Conservation (phyloP, 1,140 invertebrate genomes). For the Cecropterus lyciades region DNA sequence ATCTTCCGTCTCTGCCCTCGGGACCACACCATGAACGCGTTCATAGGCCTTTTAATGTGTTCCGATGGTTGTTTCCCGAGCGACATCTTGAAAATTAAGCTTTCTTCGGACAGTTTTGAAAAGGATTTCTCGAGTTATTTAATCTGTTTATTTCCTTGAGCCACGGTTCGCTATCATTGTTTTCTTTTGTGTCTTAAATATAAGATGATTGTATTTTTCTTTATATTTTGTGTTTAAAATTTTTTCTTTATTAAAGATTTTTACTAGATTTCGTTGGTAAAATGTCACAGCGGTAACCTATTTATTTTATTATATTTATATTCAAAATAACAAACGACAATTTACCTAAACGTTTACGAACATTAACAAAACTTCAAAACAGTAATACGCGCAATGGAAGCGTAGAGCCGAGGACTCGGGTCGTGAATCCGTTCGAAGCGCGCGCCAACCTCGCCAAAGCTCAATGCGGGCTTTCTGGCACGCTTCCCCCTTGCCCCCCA, state of each 20-base stretch:
- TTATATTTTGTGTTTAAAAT: neutral
- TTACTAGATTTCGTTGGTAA: no score
- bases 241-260: neutral
- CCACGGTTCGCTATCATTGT: neutral
- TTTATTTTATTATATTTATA: no score
- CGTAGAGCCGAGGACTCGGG: neutral
- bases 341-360: no score
- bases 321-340: no score
- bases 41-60: conserved; percentile 96
- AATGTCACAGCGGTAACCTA: no score
- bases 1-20: conserved; percentile 95
- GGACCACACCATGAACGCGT: conserved; percentile 97
- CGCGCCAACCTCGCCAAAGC: conserved; percentile 77
- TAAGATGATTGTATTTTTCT: neutral
- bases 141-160: neutral
- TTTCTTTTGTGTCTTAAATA: neutral
- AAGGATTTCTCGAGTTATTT: neutral
- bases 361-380: neutral
- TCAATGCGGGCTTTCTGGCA: conserved; percentile 80
- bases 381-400: neutral
- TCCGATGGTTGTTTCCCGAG: conserved; percentile 83
- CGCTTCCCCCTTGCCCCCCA: conserved; percentile 63
- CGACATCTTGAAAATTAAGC: conserved; percentile 59
- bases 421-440: conserved; percentile 41
- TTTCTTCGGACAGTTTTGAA: neutral